These are phyloP conservation scores for Hedychridium roseum DNA, from an alignment of 2,888 invertebrate species.

Conservation along the genomic window DNA sequence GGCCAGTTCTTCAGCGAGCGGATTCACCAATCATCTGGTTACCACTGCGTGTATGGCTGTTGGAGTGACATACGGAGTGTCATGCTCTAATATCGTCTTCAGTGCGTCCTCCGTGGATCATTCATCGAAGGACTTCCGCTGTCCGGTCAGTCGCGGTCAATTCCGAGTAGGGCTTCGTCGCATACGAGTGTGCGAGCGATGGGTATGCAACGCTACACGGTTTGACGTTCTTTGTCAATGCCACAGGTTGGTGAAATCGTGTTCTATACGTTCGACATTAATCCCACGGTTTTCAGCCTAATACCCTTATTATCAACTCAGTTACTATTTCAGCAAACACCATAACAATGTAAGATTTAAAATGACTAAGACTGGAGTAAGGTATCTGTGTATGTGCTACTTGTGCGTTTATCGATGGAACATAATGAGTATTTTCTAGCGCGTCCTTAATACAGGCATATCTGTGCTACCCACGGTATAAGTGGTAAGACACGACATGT, in stretches of 20 bases:
- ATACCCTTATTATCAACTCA: neutral
- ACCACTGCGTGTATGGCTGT: too few relatives aligned
- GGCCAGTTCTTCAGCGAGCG: too few relatives aligned
- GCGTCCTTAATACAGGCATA: slow-evolving; percentile 31
- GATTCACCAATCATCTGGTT: too few relatives aligned
- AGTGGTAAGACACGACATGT: slow-evolving; percentile 50
- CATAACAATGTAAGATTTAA: slow-evolving; percentile 18
- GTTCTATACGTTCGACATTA: slow-evolving; percentile 41
- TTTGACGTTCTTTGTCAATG: slow-evolving; percentile 48
- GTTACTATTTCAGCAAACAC: slow-evolving; percentile 16
- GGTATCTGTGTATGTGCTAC: slow-evolving; percentile 36
- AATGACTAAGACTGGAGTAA: slow-evolving; percentile 15
- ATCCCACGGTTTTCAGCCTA: slow-evolving; percentile 34
- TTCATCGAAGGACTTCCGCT: slow-evolving; percentile 10
- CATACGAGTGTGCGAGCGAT: slow-evolving; percentile 19
- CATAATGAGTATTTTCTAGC: slow-evolving; percentile 27
- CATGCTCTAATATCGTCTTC: too few relatives aligned
- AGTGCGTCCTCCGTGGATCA: neutral
- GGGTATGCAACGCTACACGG: slow-evolving; percentile 32
- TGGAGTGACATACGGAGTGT: too few relatives aligned
- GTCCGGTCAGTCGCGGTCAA: slow-evolving; percentile 13
- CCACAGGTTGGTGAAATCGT: slow-evolving; percentile 54
- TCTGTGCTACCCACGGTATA: slow-evolving; percentile 13
- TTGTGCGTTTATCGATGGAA: slow-evolving; percentile 35
- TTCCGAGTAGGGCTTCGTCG: too few relatives aligned